Evolutionary conservation across 2,113 vertebrate genomes (phyloP).

Genomic region (Peromyscus maniculatus): DNA sequence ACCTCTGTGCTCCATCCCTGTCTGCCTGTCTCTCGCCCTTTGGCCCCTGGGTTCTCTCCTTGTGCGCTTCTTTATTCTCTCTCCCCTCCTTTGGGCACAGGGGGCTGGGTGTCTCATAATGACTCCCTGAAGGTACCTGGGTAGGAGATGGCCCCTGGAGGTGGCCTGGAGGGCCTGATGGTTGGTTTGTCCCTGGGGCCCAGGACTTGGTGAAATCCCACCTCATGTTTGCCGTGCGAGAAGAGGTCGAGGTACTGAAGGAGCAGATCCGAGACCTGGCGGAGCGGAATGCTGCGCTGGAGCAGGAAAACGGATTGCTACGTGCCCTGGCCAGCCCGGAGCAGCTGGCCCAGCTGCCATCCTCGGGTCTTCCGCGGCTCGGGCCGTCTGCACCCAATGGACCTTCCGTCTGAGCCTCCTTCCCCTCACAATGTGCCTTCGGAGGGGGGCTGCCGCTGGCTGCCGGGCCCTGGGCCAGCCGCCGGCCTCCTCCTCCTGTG

Average conservation of each 20-base stretch:
- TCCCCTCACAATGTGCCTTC: slow-evolving; percentile 84
- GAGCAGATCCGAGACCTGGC: slow-evolving; percentile 90
- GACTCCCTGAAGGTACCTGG: not conserved
- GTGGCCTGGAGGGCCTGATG: not conserved
- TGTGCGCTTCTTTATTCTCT: not conserved
- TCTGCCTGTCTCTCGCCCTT: not conserved
- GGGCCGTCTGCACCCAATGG: slow-evolving; percentile 76
- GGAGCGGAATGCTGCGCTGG: slow-evolving; percentile 87
- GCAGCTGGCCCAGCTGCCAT: slow-evolving; percentile 80
- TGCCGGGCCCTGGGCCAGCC: slow-evolving; percentile 56
- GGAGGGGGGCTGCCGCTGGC: slow-evolving; percentile 66
- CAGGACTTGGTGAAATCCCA: slow-evolving; percentile 92
- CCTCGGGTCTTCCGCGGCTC: slow-evolving; percentile 64
- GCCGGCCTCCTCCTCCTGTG: slow-evolving; percentile 79
- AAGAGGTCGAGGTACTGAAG: slow-evolving; percentile 90
- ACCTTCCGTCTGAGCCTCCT: slow-evolving; percentile 79
- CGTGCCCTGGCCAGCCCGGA: slow-evolving; percentile 84
- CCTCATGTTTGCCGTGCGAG: slow-evolving; percentile 90
- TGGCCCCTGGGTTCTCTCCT: no score
- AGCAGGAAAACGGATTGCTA: slow-evolving; percentile 89
- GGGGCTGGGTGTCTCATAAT: not conserved
- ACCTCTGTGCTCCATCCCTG: not conserved
- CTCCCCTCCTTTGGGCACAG: not conserved
- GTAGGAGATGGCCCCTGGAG: not conserved
- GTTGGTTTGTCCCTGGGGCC: not conserved